These are phyloP conservation scores for Trypoxylus dichotomus DNA, from an alignment of 1,140 invertebrate genomes.

Conservation along the genomic window DNA sequence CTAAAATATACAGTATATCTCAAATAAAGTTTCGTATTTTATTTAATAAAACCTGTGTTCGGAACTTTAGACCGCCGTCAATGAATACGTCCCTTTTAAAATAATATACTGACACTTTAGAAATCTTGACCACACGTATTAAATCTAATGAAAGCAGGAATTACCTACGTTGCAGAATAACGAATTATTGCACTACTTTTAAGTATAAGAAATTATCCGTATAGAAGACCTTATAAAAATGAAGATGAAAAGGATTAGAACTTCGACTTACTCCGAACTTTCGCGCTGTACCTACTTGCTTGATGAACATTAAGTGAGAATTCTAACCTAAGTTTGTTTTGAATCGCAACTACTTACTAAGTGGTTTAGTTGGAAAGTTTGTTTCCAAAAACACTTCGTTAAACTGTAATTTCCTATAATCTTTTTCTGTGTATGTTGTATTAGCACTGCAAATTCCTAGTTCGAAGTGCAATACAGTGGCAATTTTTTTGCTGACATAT, in stretches of 20 bases:
- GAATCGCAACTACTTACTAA: neutral
- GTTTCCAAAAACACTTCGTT: neutral
- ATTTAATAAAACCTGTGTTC: neutral
- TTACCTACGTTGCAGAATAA: too few relatives aligned
- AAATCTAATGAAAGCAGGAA: too few relatives aligned
- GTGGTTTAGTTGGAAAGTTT: neutral
- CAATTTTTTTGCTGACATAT: neutral
- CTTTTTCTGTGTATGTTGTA: neutral
- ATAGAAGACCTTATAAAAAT: too few relatives aligned
- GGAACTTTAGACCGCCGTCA: neutral
- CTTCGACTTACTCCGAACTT: too few relatives aligned
- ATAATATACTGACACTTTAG: too few relatives aligned
- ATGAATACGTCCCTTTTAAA: neutral
- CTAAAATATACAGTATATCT: neutral
- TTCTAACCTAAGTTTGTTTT: too few relatives aligned
- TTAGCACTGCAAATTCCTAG: constrained; percentile 5
- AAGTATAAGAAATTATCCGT: too few relatives aligned
- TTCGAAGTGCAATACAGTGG: neutral
- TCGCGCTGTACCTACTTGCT: too few relatives aligned
- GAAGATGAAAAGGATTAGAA: too few relatives aligned
- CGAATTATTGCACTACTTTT: too few relatives aligned
- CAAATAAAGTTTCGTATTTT: constrained; percentile 8
- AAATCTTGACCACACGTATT: too few relatives aligned
- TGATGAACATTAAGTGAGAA: too few relatives aligned
- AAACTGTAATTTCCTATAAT: neutral